These are phyloP conservation scores for Drosophila kanapiae DNA, from an alignment of 1,140 invertebrate species.

Conservation along the genomic window DNA sequence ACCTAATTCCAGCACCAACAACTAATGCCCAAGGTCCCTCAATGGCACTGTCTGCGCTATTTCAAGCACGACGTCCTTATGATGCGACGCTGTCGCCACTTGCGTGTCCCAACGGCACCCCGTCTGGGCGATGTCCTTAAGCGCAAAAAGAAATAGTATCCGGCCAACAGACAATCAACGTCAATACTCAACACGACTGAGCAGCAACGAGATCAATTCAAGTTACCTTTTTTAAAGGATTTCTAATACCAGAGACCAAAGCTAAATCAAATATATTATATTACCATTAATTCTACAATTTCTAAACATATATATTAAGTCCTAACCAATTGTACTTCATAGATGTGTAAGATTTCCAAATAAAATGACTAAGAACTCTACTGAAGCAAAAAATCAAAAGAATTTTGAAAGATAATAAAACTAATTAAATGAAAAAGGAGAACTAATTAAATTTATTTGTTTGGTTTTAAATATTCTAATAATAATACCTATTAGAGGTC, in stretches of 20 bases:
- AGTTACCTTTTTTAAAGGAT: conserved; percentile 65
- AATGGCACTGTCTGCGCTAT: conserved; percentile 92
- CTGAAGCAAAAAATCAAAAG: background rate
- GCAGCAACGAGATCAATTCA: conserved; percentile 67
- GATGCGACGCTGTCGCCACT: conserved; percentile 88
- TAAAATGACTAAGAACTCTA: conserved; percentile 41
- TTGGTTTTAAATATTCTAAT: background rate
- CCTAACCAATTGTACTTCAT: conserved; percentile 86
- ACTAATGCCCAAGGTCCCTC: conserved; percentile 87
- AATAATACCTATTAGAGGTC: background rate
- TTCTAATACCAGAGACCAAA: conserved; percentile 77
- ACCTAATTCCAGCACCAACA: conserved; percentile 66
- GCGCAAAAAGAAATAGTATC: conserved; percentile 73
- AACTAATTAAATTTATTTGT: background rate
- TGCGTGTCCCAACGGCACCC: conserved; percentile 78
- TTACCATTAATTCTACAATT: conserved; percentile 36
- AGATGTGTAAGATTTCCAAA: conserved; percentile 86
- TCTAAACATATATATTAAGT: conserved; percentile 51
- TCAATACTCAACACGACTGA: conserved; percentile 69
- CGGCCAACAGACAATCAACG: conserved; percentile 32
- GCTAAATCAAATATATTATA: conserved; percentile 84
- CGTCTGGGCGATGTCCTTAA: conserved; percentile 76
- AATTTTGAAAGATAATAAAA: background rate
- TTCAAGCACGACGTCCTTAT: conserved; percentile 89
- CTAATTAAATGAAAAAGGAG: conserved; percentile 4